Base-by-base conservation (phyloP, 2,113 vertebrate genomes). In the Marmota monax region DNA sequence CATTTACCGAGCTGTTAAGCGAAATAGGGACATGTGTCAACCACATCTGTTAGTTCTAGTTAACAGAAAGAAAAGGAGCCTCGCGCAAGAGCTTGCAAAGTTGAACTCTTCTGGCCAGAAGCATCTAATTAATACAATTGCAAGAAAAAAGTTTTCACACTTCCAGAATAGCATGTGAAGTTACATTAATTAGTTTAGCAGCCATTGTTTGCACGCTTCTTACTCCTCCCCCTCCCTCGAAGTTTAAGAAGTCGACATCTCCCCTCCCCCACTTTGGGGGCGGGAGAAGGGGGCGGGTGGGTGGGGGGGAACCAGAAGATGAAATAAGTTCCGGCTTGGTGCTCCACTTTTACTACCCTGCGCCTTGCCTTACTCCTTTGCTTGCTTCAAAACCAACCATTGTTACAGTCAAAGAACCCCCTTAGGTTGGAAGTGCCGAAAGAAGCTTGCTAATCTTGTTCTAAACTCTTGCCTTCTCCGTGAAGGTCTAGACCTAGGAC, bases 121-220 rank as follows among this genome's bases (percentile, higher is more conserved):
- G 74, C 94, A 96, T 98, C 97, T 98, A 98, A 98, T 98, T 97
- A 98, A 98, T 97, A 97, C 98, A 98, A 97, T 92, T 97, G 96
- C 95, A 97, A 77, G 78, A 97, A 98, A 92, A 98, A 99, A 98
- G 98, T 98, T 98, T 98, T 98, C 98, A 97, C 97, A 98, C 98
- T 98, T 98, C 90, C 95, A 92, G 93, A 98, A 84, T 93, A 97
- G 97, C 95, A 95, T 97, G 95, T 97, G 97, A 98, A 98, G 98
- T 98, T 98, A 94, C 97, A 97, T 98, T 98, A 98, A 98, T 98
- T 98, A 98, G 97, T 98, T 98, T 98, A 98, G 96, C 97, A 98
- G 97, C 58, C 94, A 51, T 92, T 86, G 96, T 98, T 96, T 97
- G 97, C 92, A 95, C 56, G 93, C 88, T 97, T n/a, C 58, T 95